These are phyloP conservation scores for Athrips mouffetella DNA, from an alignment of 2,888 invertebrate genomes.

Conservation along the genomic window DNA sequence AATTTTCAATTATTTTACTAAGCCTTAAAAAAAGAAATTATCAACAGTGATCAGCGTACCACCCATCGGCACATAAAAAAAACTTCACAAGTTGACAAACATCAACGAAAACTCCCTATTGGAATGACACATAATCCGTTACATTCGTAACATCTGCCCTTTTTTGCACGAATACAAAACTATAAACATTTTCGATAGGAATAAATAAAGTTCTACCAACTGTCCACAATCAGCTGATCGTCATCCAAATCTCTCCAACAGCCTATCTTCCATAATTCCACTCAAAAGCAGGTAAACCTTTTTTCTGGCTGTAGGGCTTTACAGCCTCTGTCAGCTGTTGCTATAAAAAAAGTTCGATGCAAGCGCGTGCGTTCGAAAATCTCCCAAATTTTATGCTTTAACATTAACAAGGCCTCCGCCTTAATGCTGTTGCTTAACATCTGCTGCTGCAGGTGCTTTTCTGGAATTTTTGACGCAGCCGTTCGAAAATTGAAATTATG, in stretches of 20 bases:
- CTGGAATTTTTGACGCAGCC: constrained; percentile 46
- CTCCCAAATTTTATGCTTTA: constrained; percentile 50
- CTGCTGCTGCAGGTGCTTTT: constrained; percentile 64
- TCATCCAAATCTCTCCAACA: constrained; percentile 22
- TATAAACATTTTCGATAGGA: background rate
- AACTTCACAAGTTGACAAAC: no score
- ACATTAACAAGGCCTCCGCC: constrained; percentile 31
- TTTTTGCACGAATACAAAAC: background rate
- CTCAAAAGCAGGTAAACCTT: constrained; percentile 50
- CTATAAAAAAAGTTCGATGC: constrained; percentile 27
- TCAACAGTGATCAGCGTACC: no score
- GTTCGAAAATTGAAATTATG: constrained; percentile 24
- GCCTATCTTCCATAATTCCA: constrained; percentile 29
- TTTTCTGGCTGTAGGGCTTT: constrained; percentile 27
- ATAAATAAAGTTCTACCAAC: constrained; percentile 28
- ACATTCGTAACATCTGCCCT: background rate
- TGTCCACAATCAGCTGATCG: constrained; percentile 57
- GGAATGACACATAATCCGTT: background rate
- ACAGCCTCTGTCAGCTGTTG: constrained; percentile 58
- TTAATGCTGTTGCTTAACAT: constrained; percentile 55
- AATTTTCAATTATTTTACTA: no score
- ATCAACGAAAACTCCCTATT: no score
- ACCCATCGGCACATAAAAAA: no score
- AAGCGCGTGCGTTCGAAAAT: constrained; percentile 53
- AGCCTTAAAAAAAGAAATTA: no score